Evolutionary conservation across 2,797 vertebrate genomes (phyloP), one percentile per base, ranked within the genome.

Genomic region (Acropternis orthonyx): DNA sequence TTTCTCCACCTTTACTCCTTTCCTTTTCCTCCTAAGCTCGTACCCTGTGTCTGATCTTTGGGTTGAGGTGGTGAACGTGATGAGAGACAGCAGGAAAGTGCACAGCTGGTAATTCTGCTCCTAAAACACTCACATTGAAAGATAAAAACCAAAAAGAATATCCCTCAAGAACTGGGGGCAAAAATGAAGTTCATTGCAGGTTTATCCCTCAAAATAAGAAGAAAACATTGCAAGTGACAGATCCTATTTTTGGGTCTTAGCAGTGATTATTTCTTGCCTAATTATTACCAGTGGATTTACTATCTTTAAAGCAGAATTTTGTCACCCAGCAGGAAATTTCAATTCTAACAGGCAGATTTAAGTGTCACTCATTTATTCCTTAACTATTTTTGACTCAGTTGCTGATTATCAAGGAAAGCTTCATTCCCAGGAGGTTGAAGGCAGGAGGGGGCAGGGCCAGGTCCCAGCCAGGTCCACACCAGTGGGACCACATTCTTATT

Each of bases 221-320:
- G 51, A 59, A 75, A 78, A 75, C 32, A 79, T 16, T n/a, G 32
- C 13, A 84, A 90, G 46, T 32, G 92, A 61, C 84, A 84, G 81
- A 83, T 85, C 92, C 76, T 94, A 37, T 68, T 88, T 87, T 78
- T 4, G 76, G 68, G 72, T 85, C 66, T 80, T 68, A 49, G 75
- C 85, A 43, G 68, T 44, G 66, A 87, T 86, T 89, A 58, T 80
- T 94, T 76, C 79, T 84, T 87, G 69, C 80, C 68, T 83, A 56
- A 80, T 94, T 88, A 85, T 81, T 71, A 93, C 68, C 67, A 79
- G n/a, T 56, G 83, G 92, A 95, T 95, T 96, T 81, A 51, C 87
- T 41, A 69, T 68, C 88, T 82, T 96, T 95, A 89, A 92, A 89
- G 92, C 46, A 51, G 75, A 91, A 85, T 83, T 95, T 88, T 85